Evolutionary conservation across 1,140 invertebrate genomes (phyloP), one percentile per base, ranked within the genome.

Genomic region (Aphelenchoides fujianensis): DNA sequence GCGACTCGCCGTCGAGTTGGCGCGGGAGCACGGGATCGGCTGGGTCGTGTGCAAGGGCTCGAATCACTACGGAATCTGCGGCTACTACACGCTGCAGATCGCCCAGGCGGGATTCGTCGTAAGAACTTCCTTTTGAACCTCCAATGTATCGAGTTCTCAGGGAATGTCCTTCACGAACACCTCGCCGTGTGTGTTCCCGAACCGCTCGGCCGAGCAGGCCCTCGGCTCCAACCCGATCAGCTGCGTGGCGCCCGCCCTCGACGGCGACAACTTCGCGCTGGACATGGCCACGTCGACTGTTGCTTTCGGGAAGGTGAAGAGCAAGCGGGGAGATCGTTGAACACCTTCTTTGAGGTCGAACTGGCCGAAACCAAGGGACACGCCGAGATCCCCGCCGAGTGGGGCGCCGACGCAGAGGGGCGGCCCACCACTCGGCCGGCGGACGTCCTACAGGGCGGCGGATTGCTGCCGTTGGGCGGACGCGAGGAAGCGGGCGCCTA

Each of bases 281-380:
- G 94, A 97, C 82, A 95, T 95, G 92, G 93, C 94, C 0, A 95
- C 93, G 0, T 92, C 92, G 0, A 89, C 92, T 0, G 93, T 93
- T 0, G 90, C 91, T 30, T 86, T 91, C 63, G 91, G 91, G 73
- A 92, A 79, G 92, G 86, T 90, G 94, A 55, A n/a, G 2, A 31
- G 30, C 23, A 31, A 2, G 9, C 5, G 5, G 12, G 41, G 70
- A 48, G 48, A 69, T 30, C 68, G 16, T 68, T 64, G n/a, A n/a
- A 7, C 30, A 67, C 30, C 9, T 68, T n/a, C 12, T 72, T 70
- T 70, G 31, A 73, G 74, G 71, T 80, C 9, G 79, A 80, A 69
- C 69, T 80, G 12, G 79, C 66, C 3, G 71, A 80, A 67, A 74
- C 59, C 19, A 69, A 72, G 48, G 79, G 79, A 55, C 67, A 59